Evolutionary conservation across 1,140 invertebrate genomes (phyloP).

Genomic region (Thaumetopoea pityocampa): DNA sequence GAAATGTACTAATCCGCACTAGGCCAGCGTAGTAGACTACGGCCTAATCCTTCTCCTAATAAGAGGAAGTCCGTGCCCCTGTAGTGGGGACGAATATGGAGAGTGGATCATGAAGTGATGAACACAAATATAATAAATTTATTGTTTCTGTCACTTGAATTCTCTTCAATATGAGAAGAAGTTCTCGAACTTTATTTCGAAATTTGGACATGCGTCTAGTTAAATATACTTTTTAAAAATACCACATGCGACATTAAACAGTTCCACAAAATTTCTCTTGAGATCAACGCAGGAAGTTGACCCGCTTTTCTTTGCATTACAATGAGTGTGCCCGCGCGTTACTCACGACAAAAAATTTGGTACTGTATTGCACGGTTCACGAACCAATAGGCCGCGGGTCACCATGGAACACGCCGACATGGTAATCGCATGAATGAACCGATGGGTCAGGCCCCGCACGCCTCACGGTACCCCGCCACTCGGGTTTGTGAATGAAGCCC

Average conservation of each 20-base stretch:
- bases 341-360: slow-evolving; percentile 2
- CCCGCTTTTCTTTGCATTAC: slow-evolving; percentile 22
- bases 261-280: slow-evolving; percentile 27
- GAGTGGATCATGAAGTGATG: too few species aligned
- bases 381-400: slow-evolving; percentile 28
- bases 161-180: too few species aligned
- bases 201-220: too few species aligned
- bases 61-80: too few species aligned
- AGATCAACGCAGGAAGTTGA: slow-evolving; percentile 16
- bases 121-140: too few species aligned
- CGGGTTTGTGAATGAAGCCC: slow-evolving; percentile 69
- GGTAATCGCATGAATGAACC: slow-evolving; percentile 57
- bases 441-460: slow-evolving; percentile 27
- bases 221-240: neutral
- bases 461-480: slow-evolving; percentile 45
- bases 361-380: slow-evolving; percentile 6
- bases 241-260: slow-evolving; percentile 1
- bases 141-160: too few species aligned
- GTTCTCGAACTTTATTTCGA: too few species aligned
- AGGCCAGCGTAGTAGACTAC: too few species aligned
- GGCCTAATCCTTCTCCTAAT: too few species aligned
- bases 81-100: too few species aligned
- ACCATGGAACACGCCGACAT: slow-evolving; percentile 38
- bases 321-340: slow-evolving; percentile 8
- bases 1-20: too few species aligned